Base-by-base conservation (phyloP, 2,113 vertebrate species). In the Mormyrus lacerda region DNA sequence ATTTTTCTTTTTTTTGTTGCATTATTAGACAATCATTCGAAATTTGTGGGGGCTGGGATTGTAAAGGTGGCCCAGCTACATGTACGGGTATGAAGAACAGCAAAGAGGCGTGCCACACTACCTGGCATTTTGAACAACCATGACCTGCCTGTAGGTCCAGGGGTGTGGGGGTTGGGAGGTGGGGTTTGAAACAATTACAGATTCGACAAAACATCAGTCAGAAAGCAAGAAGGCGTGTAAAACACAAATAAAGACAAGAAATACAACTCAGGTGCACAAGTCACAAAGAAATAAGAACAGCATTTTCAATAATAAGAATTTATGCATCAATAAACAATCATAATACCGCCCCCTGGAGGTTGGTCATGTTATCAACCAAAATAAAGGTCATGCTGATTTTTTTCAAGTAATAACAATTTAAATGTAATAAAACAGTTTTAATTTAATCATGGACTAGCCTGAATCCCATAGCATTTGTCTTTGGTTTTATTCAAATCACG, bases 121-220 rank as follows among this genome's bases (percentile, higher is more conserved):
- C 96, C 98, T 99, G 96, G 98, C 98, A 93, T 99, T 99, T 97
- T 99, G 98, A 96, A 99, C 98, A 97, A 99, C 98, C 98, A 99
- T 99, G 96, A 99, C 98, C 99, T 99, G 98, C 93, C 98, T 99
- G 97, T 93, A 94, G 94, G 95, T 95, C 96, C 97, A 96, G 93
- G 96, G 95, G 44, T 42, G 79, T 44, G 42, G 82, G 95, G 94
- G 93, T 95, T 94, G 91, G 92, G 94, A 82, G 76, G 76, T 39
- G 76, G 76, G 95, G 94, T 94, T 95, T 94, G 90, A 92, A 94
- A 95, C 95, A 95, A 94, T 93, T 93, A 94, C 93, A 96, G 95
- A 94, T 93, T 89, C 58, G 91, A 93, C 89, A 96, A 44, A 94
- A 90, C 91, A 92, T 92, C 90, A 93, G 94, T 93, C 95, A 95